Evolutionary conservation across 1,140 invertebrate species (phyloP).

Genomic region (Ruditapes philippinarum): DNA sequence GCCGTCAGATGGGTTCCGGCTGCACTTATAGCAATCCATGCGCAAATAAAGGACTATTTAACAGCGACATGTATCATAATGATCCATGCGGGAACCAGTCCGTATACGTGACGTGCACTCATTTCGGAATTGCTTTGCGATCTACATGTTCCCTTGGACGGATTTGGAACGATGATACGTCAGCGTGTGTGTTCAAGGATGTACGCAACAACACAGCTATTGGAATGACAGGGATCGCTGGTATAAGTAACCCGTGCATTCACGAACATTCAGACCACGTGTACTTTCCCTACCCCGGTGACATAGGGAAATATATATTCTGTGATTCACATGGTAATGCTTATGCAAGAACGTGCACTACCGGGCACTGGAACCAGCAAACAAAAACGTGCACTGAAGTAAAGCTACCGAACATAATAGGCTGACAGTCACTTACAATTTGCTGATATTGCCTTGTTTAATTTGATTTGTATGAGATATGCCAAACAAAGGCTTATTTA

Average conservation of each 20-base stretch:
- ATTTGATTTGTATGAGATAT: no score
- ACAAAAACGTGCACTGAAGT: conserved; percentile 53
- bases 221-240: conserved; percentile 8
- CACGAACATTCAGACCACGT: conserved; percentile 56
- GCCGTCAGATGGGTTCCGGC: conserved; percentile 41
- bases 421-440: no score
- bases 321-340: conserved; percentile 69
- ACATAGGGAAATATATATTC: conserved; percentile 60
- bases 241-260: conserved; percentile 63
- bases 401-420: background rate
- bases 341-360: conserved; percentile 41
- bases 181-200: conserved; percentile 41
- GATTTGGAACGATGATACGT: conserved; percentile 45
- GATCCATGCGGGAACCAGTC: conserved; percentile 53
- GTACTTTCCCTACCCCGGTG: conserved; percentile 60
- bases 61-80: conserved; percentile 10
- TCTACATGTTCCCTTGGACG: conserved; percentile 12
- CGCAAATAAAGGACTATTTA: background rate
- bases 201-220: conserved; percentile 8
- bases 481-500: no score
- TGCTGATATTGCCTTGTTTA: no score
- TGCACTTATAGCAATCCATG: conserved; percentile 63
- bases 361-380: conserved; percentile 62
- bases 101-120: conserved; percentile 38
- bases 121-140: conserved; percentile 45